phyloP scores from a whole-genome alignment of 2,113 vertebrate genomes.

The Tetraodon nigroviridis region DNA sequence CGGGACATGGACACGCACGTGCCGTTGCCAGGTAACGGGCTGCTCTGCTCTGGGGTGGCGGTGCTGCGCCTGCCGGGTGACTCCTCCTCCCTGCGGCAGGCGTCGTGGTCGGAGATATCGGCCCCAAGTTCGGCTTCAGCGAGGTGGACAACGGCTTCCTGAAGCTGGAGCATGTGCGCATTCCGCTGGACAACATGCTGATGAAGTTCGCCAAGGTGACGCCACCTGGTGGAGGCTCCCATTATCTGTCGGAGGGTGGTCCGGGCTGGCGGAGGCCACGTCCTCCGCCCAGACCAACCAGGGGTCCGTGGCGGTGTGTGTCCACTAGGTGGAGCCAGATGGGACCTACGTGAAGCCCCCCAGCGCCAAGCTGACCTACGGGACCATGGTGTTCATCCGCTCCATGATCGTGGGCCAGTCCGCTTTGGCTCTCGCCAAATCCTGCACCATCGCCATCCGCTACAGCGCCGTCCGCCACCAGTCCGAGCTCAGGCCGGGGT shows the following conservation, averaged over 20 bases:
- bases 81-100: slow-evolving; percentile 63
- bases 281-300: too few species aligned
- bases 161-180: slow-evolving; percentile 91
- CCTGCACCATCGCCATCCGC: slow-evolving; percentile 91
- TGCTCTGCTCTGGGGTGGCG: not conserved
- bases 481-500: slow-evolving; percentile 92
- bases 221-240: too few species aligned
- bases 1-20: slow-evolving; percentile 84
- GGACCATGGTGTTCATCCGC: slow-evolving; percentile 97
- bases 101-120: slow-evolving; percentile 92
- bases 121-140: slow-evolving; percentile 94
- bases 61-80: not conserved
- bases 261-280: too few species aligned
- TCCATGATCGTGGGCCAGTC: slow-evolving; percentile 86
- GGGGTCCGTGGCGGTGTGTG: not conserved
- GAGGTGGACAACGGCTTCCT: slow-evolving; percentile 95
- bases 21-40: slow-evolving; percentile 86
- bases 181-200: slow-evolving; percentile 95
- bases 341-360: slow-evolving; percentile 90
- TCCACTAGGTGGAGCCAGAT: slow-evolving; percentile 85
- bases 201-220: slow-evolving; percentile 94
- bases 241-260: not conserved
- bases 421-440: slow-evolving; percentile 76
- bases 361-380: slow-evolving; percentile 91
- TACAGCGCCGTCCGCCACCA: slow-evolving; percentile 92